A percentile compares a stretch with the other conserved stretches of the same genome.
Evolutionary conservation across 2,113 vertebrate genomes (phyloP).

Genomic region (Brevimyrus niger): DNA sequence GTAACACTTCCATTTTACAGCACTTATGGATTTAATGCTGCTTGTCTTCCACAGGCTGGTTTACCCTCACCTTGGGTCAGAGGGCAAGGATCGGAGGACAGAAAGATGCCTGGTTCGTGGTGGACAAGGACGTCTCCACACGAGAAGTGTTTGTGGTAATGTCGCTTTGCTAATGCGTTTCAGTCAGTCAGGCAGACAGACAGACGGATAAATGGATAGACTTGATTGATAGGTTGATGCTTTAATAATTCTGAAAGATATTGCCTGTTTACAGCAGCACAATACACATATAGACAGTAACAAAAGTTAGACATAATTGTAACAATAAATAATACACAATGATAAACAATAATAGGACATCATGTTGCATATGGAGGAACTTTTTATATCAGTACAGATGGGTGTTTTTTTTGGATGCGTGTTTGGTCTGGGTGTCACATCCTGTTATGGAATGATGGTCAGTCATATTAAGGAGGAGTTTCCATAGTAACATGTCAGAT

Average conservation of each 20-base stretch:
- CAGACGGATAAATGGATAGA: background rate
- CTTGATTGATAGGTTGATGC: background rate
- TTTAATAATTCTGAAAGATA: background rate
- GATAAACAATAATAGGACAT: background rate
- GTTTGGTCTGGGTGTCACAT: background rate
- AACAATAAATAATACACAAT: background rate
- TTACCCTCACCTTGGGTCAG: conserved; percentile 91
- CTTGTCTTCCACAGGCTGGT: conserved; percentile 68
- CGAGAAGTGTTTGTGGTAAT: conserved; percentile 81
- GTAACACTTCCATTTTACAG: background rate
- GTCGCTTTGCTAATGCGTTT: background rate
- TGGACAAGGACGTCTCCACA: conserved; percentile 78
- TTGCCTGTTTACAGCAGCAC: background rate
- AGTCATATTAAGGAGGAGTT: background rate
- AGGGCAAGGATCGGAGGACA: conserved; percentile 76
- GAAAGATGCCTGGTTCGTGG: conserved; percentile 81
- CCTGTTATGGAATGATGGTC: background rate
- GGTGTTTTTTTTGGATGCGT: background rate
- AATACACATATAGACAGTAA: background rate
- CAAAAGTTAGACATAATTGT: background rate
- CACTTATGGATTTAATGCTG: background rate
- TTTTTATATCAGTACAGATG: background rate
- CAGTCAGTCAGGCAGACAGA: background rate
- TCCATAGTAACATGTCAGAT: background rate
- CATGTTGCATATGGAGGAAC: background rate